Base-by-base conservation (phyloP, 2,888 invertebrate species). In the Exocentrus adspersus region DNA sequence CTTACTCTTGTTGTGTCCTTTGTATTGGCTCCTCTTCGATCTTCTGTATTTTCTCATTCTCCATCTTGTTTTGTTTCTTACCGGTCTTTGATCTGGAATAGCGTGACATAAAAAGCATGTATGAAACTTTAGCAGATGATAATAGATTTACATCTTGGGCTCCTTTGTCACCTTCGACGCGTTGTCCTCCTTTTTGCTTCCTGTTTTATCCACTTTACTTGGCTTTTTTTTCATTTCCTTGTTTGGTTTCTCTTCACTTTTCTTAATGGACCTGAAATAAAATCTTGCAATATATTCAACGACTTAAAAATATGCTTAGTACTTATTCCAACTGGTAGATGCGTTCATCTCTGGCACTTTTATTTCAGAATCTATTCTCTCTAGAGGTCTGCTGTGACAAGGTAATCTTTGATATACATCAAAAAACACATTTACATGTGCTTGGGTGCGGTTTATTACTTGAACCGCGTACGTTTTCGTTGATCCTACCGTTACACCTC, bases 391-490 rank as follows among this genome's bases (percentile, higher is more conserved):
- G 16, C 32, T 69, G 9, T 65, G 60, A 45, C 76, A 72, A 3
- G 84, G 83, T 53, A 86, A 83, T 76, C 84, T 84, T 17, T 87
- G 84, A 64, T 82, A 81, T 50, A 88, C 82, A 72, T 85, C 83
- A 64, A 88, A 86, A 50, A 75, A 79, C 0, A 87, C 84, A n/a
- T 85, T 83, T n/a, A 89, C 83, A 1, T 85, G 74, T 41, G 85
- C 84, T 71, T 85, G 83, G 60, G 87, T 86, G 60, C 86, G 84
- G 72, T 89, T 90, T 73, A 86, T 81, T n/a, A 89, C 85, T 65
- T 85, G 84, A 53, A 89, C 84, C 58, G 84, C 84, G 56, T 85
- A 85, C 12, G 84, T 12, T 14, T 20, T 32, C 19, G 12, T 2
- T 14, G 4, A 20, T 32, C 57, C 57, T 28, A 57, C 45, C 32